Percentiles rank a stretch among this genome's conserved stretches.
Conservation (phyloP, 37 sponge, comb jelly and placozoan genomes). For the Bolinopsis microptera region DNA sequence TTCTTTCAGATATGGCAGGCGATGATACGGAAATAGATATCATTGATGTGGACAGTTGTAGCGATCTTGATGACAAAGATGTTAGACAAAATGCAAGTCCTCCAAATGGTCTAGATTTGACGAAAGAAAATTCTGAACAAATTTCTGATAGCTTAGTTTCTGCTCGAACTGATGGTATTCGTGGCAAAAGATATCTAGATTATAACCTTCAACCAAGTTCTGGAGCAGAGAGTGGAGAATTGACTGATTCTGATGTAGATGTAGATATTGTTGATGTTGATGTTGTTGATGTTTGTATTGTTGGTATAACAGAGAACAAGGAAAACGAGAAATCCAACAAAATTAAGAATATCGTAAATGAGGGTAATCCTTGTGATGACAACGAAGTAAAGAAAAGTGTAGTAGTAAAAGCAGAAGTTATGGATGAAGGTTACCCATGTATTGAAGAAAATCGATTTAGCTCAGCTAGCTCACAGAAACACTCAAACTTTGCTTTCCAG, state of each 20-base stretch:
- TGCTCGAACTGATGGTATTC: constrained; percentile 53
- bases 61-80: too few species aligned
- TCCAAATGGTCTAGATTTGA: too few species aligned
- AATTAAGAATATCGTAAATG: background rate
- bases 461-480: background rate
- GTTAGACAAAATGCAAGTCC: too few species aligned
- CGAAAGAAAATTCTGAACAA: too few species aligned
- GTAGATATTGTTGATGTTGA: background rate
- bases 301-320: background rate
- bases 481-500: background rate
- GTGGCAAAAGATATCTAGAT: constrained; percentile 16
- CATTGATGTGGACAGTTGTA: too few species aligned
- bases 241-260: background rate
- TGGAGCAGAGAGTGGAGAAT: background rate
- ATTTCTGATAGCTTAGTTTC: background rate
- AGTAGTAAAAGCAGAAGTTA: background rate
- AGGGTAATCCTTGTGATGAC: too few species aligned
- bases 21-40: too few species aligned
- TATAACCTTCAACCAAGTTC: background rate
- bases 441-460: too few species aligned
- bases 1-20: too few species aligned
- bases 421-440: too few species aligned
- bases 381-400: background rate
- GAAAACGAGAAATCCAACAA: background rate
- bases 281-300: background rate